Conservation (phyloP, 2,888 invertebrate genomes). For the Drosophila dives region DNA sequence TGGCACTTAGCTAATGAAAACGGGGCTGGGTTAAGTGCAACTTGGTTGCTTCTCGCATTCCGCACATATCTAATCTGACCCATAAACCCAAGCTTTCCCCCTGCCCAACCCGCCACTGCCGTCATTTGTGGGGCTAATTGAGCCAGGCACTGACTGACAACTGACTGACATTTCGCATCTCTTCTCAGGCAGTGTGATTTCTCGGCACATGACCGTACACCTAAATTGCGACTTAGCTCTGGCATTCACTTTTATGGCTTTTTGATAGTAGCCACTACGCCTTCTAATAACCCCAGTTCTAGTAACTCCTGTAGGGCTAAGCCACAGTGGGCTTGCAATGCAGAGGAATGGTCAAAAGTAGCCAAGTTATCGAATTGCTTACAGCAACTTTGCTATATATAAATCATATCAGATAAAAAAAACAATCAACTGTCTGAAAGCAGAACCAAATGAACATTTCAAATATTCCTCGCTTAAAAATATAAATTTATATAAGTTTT, state of each 20-base stretch:
- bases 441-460: too few species aligned
- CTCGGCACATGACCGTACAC: constrained; percentile 49
- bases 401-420: too few species aligned
- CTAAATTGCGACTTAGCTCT: constrained; percentile 60
- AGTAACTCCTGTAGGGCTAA: not conserved
- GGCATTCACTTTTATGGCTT: constrained; percentile 67
- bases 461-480: too few species aligned
- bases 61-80: constrained; percentile 16
- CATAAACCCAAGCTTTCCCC: not conserved
- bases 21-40: constrained; percentile 47
- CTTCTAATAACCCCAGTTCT: constrained; percentile 58
- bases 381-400: not conserved
- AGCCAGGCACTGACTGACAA: constrained; percentile 53
- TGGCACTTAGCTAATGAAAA: constrained; percentile 69
- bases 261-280: constrained; percentile 63
- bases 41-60: constrained; percentile 20
- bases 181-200: constrained; percentile 9
- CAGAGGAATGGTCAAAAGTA: not conserved
- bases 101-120: not conserved
- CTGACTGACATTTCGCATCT: constrained; percentile 58
- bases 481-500: too few species aligned
- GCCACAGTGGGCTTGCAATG: constrained; percentile 20
- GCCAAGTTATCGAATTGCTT: not conserved
- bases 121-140: constrained; percentile 48
- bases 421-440: too few species aligned